Conservation (phyloP, 2,797 vertebrate species). For the Labeo calbasu region DNA sequence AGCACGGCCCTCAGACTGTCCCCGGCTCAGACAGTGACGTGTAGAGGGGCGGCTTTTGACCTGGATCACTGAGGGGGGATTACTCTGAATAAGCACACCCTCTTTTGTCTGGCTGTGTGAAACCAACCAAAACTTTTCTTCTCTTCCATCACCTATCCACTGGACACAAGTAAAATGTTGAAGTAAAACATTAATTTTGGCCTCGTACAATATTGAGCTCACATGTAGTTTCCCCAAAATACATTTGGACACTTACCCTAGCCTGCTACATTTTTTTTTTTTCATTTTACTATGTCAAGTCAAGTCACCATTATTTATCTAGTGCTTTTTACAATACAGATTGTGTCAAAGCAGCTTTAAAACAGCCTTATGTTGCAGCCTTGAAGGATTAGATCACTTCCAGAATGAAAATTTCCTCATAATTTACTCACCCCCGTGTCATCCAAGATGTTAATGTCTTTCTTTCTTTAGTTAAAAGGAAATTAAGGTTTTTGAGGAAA, state of each 20-base stretch:
- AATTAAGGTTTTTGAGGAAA: too few relatives aligned
- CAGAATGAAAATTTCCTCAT: too few relatives aligned
- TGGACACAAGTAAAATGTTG: neutral
- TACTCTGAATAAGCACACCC: slow-evolving; percentile 62
- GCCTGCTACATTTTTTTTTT: neutral
- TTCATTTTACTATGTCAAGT: neutral
- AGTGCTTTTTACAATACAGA: too few relatives aligned
- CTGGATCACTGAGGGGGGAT: slow-evolving; percentile 54
- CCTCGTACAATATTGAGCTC: neutral
- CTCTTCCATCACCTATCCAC: slow-evolving; percentile 30
- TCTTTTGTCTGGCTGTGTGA: slow-evolving; percentile 60
- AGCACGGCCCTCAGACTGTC: slow-evolving; percentile 24
- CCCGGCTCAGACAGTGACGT: slow-evolving; percentile 49
- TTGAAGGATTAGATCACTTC: too few relatives aligned
- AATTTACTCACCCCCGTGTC: too few relatives aligned
- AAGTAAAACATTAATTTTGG: too few relatives aligned
- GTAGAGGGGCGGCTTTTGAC: slow-evolving; percentile 31
- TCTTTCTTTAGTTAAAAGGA: too few relatives aligned
- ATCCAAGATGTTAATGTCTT: too few relatives aligned
- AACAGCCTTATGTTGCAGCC: too few relatives aligned
- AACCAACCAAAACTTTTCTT: slow-evolving; percentile 42
- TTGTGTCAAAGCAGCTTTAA: too few relatives aligned
- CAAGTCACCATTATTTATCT: too few relatives aligned
- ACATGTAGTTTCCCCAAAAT: neutral
- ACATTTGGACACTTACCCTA: neutral